Evolutionary conservation across 2,797 vertebrate species (phyloP).

Genomic region (Lycodopsis pacificus): DNA sequence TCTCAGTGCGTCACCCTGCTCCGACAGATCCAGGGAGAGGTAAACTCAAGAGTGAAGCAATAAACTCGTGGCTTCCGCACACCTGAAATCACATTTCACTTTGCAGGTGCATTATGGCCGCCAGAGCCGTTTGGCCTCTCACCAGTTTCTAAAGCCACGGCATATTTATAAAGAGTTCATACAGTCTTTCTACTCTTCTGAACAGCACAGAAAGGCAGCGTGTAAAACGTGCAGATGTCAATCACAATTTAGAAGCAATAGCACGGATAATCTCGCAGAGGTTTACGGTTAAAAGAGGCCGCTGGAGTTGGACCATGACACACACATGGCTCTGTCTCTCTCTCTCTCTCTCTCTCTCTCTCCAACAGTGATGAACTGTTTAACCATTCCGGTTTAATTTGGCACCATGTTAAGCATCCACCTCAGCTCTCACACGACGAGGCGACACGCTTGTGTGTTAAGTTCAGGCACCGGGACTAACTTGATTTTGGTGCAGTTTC

Average conservation of each 20-base stretch:
- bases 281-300: constrained; percentile 64
- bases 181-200: constrained; percentile 16
- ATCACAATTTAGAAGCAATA: constrained; percentile 71
- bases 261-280: constrained; percentile 58
- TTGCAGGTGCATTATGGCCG: constrained; percentile 49
- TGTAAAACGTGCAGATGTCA: constrained; percentile 49
- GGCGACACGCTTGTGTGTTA: constrained; percentile 6
- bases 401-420: constrained; percentile 52
- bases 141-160: constrained; percentile 1
- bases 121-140: background rate
- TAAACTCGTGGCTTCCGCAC: constrained; percentile 50
- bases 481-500: constrained; percentile 13
- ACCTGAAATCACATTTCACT: constrained; percentile 75
- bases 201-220: constrained; percentile 10
- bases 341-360: constrained; percentile 16
- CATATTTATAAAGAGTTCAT: constrained; percentile 7
- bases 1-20: constrained; percentile 30
- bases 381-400: constrained; percentile 46
- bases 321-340: constrained; percentile 49
- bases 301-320: constrained; percentile 71
- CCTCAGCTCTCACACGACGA: constrained; percentile 39
- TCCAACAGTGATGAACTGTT: constrained; percentile 39
- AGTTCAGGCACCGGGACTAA: constrained; percentile 12
- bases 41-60: constrained; percentile 61
- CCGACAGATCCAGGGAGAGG: constrained; percentile 46